Evolutionary conservation across 1,140 invertebrate genomes (phyloP), one percentile per base, ranked within the genome.

Genomic region (Tyrophagus putrescentiae): DNA sequence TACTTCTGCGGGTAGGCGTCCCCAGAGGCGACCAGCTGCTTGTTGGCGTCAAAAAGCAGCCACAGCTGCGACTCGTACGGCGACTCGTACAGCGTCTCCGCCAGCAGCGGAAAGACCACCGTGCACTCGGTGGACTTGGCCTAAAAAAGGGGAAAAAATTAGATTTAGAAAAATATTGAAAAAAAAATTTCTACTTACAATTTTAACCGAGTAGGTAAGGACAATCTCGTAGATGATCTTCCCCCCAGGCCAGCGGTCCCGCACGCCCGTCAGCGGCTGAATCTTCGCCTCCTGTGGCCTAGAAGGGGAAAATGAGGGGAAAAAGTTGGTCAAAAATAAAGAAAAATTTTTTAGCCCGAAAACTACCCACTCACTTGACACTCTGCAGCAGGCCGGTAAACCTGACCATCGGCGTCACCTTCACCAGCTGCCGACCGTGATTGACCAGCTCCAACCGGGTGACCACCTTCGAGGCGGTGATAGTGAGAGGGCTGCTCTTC

Each of bases 21-120:
- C 16, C 91, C 92, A 61, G 80, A 79, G 53, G 78, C 79, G 59
- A 96, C 72, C 23, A 85, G 75, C n/a, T 59, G 52, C 65, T 89
- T 84, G 72, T 92, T 92, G n/a, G 76, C 72, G 73, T 95, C 88
- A 74, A 86, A 96, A 56, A 97, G 68, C 83, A 95, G 88, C 91
- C 92, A 96, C 67, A 96, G 77, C 73, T 96, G 90, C 4, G 88
- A 89, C 73, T 96, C 90, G 71, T 84, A 94, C 72, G 94, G 88
- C 4, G 83, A 85, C 72, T 97, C 92, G 71, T 97, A 97, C 7
- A 97, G 76, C 65, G 87, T 76, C 68, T 90, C 81, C 71, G 83
- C 87, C 9, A 98, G 76, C 48, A 89, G 67, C 1, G 87, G 79
- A 62, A 83, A 75, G 42, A 85, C 84, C 9, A 84, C 81, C 18